Base-by-base conservation (phyloP, 2,888 invertebrate genomes). In the Argyresthia goedartella region DNA sequence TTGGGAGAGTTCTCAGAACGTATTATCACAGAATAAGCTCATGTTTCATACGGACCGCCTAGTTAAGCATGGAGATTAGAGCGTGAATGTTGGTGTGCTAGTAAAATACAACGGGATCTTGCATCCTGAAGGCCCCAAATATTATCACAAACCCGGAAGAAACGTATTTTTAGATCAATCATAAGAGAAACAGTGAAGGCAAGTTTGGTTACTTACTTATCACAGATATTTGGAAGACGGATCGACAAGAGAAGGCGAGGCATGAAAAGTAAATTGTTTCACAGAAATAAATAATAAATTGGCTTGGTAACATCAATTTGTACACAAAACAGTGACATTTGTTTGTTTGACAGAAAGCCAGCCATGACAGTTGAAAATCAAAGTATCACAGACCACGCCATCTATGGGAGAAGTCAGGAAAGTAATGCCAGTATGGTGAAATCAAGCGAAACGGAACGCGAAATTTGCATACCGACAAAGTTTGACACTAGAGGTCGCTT, bases 231-330 rank as follows among this genome's bases (percentile, higher is more conserved):
- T 57, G 59, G 62, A 66, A 64, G 64, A 65, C 64, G 60, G 60
- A 58, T 58, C 53, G 59, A 57, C 60, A 64, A 56, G 55, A 63
- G 62, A 67, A 64, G 56, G 60, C 62, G 59, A 63, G 65, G 69
- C 68, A 69, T 70, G 64, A 71, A 75, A 69, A 65, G 65, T 70
- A 75, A 79, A 81, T 68, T 76, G 76, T 68, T 67, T 73, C 16
- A 50, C 63, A 55, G 69, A 73, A 78, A 64, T 81, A 78, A 84
- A 81, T 82, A 81, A 81, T 79, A 81, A 75, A 81, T 79, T 78
- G 76, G 82, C 81, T 84, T 81, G 79, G 76, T 67, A 76, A 67
- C 65, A 72, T 71, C 77, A 48, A 49, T 54, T 81, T 81, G 79
- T 80, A 73, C 72, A 81, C 80, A 82, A n/a, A n/a, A 76, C 64